phyloP scores from a whole-genome alignment of 2,888 invertebrate genomes.

The Tolmerus cingulatus region DNA sequence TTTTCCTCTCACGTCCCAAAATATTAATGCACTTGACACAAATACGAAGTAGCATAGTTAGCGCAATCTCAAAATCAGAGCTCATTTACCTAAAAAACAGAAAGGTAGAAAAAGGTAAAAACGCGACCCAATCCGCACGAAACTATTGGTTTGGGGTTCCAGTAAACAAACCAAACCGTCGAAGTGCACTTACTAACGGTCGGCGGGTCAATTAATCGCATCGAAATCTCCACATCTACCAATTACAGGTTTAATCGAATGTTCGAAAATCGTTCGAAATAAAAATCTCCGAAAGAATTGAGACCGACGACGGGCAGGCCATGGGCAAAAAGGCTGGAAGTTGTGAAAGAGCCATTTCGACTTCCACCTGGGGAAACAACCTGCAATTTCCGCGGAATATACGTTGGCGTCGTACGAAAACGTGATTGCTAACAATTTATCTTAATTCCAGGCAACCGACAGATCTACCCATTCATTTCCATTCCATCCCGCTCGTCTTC shows the following conservation, averaged over 20 bases:
- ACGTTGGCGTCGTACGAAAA: neutral
- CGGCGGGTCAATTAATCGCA: neutral
- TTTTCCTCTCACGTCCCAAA: neutral
- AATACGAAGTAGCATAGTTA: neutral
- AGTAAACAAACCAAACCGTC: neutral
- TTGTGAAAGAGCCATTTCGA: neutral
- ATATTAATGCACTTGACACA: neutral
- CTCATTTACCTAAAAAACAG: neutral
- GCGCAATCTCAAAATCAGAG: neutral
- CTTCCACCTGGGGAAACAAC: neutral
- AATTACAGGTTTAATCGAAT: neutral
- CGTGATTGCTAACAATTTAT: constrained; percentile 18
- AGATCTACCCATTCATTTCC: neutral
- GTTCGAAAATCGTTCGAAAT: neutral
- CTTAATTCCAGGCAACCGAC: neutral
- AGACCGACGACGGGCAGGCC: neutral
- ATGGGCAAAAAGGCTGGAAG: neutral
- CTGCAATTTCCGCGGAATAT: neutral
- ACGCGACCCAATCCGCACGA: neutral
- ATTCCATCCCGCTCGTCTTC: neutral
- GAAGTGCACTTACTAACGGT: neutral
- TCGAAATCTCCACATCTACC: neutral
- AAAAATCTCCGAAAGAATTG: neutral
- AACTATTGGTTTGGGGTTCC: neutral
- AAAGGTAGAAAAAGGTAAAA: neutral